Evolutionary conservation across 2,797 vertebrate genomes (phyloP).

Genomic region (Enoplosus armatus): DNA sequence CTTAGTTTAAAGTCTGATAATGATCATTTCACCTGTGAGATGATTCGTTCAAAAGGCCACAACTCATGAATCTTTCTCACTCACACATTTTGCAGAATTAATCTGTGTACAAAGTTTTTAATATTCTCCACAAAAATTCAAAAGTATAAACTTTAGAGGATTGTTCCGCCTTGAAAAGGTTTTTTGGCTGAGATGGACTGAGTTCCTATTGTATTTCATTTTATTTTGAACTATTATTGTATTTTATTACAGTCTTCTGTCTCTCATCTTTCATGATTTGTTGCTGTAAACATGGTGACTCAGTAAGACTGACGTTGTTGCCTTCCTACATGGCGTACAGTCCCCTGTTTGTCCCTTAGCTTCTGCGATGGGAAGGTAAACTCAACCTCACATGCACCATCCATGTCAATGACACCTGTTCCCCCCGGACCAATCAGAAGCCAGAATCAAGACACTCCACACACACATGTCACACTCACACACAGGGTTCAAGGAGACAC

Average conservation of each 20-base stretch:
- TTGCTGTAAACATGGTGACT: background rate
- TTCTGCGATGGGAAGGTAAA: background rate
- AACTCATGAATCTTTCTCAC: too few species aligned
- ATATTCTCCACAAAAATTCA: too few species aligned
- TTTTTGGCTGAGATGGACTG: too few species aligned
- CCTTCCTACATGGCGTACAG: too few species aligned
- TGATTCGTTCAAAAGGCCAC: too few species aligned
- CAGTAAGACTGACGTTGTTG: too few species aligned
- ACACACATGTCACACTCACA: background rate
- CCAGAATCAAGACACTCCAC: constrained; percentile 11
- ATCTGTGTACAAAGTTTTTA: background rate
- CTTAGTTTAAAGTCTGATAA: too few species aligned
- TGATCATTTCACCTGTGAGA: too few species aligned
- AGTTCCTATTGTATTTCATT: too few species aligned
- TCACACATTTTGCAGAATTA: too few species aligned
- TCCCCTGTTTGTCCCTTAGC: background rate
- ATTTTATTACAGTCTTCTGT: background rate
- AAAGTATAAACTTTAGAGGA: background rate
- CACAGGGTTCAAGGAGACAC: constrained; percentile 19
- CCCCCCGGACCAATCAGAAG: constrained; percentile 50
- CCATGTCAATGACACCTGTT: constrained; percentile 57
- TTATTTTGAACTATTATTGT: background rate
- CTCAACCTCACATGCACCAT: constrained; percentile 4
- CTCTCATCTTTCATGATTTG: background rate
- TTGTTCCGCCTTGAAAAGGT: background rate